Percentiles rank a stretch among this genome's conserved stretches.
Conservation (phyloP, 2,888 invertebrate genomes). For the Eilema griseolum region DNA sequence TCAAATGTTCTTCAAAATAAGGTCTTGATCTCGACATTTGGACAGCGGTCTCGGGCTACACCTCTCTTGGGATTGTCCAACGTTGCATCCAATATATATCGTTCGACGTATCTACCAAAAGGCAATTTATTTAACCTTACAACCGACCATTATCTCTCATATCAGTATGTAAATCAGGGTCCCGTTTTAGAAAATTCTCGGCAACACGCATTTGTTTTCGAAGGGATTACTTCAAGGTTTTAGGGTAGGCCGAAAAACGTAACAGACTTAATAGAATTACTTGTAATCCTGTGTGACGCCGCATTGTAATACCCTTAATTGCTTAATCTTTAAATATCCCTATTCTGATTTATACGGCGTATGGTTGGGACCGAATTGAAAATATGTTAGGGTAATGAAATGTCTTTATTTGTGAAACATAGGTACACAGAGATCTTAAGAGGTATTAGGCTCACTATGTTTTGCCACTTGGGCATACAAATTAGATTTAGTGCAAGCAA, state of each 20-base stretch:
- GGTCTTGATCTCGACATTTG: not conserved
- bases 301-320: constrained; percentile 45
- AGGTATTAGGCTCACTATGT: too few relatives aligned
- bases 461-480: too few relatives aligned
- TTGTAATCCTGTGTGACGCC: constrained; percentile 37
- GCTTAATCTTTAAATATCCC: constrained; percentile 45
- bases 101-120: constrained; percentile 8
- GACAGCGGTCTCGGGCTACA: not conserved
- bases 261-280: constrained; percentile 44
- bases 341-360: constrained; percentile 38
- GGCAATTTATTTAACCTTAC: constrained; percentile 18
- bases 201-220: constrained; percentile 38
- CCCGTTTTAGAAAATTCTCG: constrained; percentile 23
- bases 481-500: too few relatives aligned
- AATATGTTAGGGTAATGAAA: constrained; percentile 27
- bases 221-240: constrained; percentile 31
- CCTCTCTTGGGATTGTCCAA: not conserved
- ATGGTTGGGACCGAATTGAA: constrained; percentile 29
- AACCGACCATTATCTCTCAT: constrained; percentile 10
- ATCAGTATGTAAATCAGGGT: constrained; percentile 29
- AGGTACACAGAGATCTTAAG: too few relatives aligned
- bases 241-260: constrained; percentile 31
- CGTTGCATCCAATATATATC: not conserved
- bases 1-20: not conserved
- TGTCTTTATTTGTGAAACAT: too few relatives aligned